A percentile compares a stretch with the other conserved stretches of the same genome.
Evolutionary conservation across 2,888 invertebrate species (phyloP).

Genomic region (Zygogramma bicolorata): DNA sequence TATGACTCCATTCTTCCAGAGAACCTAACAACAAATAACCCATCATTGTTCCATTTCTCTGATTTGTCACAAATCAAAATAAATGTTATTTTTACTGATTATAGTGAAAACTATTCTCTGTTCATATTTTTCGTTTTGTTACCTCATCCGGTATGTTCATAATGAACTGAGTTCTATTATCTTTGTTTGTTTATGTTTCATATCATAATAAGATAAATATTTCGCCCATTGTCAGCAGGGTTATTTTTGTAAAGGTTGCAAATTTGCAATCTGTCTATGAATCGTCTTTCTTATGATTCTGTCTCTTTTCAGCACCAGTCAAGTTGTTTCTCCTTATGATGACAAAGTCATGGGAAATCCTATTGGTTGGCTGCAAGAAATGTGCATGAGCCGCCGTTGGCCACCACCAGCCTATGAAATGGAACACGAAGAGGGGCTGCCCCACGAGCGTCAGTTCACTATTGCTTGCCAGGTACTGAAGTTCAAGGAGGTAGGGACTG

Average conservation of each 20-base stretch:
- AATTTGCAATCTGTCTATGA: background rate
- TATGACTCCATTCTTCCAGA: too few relatives aligned
- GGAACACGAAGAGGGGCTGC: constrained; percentile 87
- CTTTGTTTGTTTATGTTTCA: background rate
- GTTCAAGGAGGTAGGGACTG: constrained; percentile 86
- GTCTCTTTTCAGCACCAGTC: constrained; percentile 58
- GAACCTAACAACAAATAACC: too few relatives aligned
- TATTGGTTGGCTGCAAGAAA: constrained; percentile 94
- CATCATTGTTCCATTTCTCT: too few relatives aligned
- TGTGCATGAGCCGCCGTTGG: constrained; percentile 96
- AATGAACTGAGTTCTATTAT: background rate
- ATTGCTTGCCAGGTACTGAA: constrained; percentile 91
- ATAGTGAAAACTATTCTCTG: too few relatives aligned
- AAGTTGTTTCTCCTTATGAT: constrained; percentile 75
- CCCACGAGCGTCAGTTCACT: constrained; percentile 94
- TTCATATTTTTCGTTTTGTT: too few relatives aligned
- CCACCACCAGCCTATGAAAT: constrained; percentile 95
- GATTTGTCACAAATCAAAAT: too few relatives aligned
- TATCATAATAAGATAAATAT: background rate
- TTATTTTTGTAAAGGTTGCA: background rate
- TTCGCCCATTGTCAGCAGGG: background rate
- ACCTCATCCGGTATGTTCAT: too few relatives aligned
- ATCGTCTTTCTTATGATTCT: background rate
- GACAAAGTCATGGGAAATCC: constrained; percentile 93
- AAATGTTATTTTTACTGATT: too few relatives aligned